Conservation (phyloP, 2,797 vertebrate species). For the Microtus californicus region DNA sequence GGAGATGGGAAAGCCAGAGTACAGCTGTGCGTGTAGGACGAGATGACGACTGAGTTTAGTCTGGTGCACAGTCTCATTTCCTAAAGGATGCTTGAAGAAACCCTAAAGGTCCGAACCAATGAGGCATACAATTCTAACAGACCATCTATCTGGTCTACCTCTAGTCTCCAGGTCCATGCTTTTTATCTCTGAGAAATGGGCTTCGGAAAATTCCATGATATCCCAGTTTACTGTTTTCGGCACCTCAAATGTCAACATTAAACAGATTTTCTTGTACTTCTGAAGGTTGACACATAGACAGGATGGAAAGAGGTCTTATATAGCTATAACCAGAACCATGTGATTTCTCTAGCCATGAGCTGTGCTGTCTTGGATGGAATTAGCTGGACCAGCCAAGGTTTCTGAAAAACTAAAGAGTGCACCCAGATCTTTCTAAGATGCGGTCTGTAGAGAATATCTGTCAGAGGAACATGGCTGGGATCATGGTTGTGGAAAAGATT, state of each 20-base stretch:
- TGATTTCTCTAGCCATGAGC: background rate
- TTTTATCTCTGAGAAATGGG: background rate
- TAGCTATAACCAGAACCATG: too few species aligned
- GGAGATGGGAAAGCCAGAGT: background rate
- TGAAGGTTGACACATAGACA: background rate
- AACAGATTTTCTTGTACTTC: background rate
- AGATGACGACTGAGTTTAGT: fast-evolving
- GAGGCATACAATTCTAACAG: fast-evolving
- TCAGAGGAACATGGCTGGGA: background rate
- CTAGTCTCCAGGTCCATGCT: background rate
- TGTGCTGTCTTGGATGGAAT: fast-evolving
- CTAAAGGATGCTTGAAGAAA: background rate
- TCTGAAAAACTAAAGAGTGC: fast-evolving
- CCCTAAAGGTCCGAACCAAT: background rate
- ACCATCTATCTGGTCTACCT: background rate
- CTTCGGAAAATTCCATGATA: background rate
- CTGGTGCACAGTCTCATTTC: fast-evolving
- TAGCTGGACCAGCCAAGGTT: background rate
- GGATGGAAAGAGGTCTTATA: background rate
- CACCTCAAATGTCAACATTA: background rate
- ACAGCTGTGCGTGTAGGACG: fast-evolving
- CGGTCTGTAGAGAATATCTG: fast-evolving
- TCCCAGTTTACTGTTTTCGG: background rate
- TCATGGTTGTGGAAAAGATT: fast-evolving
- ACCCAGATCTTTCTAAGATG: fast-evolving